Percentiles rank a stretch among this genome's conserved stretches.
These are phyloP conservation scores for Drosophila dunni DNA, from an alignment of 1,140 invertebrate species.

Conservation along the genomic window DNA sequence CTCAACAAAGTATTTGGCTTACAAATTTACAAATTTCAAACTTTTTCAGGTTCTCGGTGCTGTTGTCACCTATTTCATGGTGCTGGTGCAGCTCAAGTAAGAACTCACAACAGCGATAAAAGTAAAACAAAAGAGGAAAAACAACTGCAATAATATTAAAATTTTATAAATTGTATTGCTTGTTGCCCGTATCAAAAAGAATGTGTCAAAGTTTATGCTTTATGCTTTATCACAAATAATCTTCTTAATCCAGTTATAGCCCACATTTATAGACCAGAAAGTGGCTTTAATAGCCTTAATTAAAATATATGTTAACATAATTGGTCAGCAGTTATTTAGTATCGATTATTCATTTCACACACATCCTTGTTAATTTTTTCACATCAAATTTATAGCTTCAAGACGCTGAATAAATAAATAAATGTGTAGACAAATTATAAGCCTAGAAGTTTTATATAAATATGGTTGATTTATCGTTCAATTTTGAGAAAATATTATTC, in stretches of 20 bases:
- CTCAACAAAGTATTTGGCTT: background rate
- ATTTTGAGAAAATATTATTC: too few species aligned
- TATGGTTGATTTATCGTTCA: background rate
- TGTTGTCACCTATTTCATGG: slow-evolving; percentile 95
- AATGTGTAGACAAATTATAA: slow-evolving; percentile 55
- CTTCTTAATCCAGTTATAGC: slow-evolving; percentile 14
- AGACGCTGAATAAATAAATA: slow-evolving; percentile 52
- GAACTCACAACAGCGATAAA: slow-evolving; percentile 6
- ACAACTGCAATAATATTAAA: slow-evolving; percentile 28
- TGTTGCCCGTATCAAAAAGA: slow-evolving; percentile 31
- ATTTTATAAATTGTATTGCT: slow-evolving; percentile 43
- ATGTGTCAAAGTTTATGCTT: slow-evolving; percentile 45
- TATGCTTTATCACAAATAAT: slow-evolving; percentile 28
- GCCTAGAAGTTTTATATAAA: background rate
- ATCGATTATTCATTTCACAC: slow-evolving; percentile 1
- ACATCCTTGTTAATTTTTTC: slow-evolving; percentile 2
- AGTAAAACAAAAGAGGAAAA: background rate
- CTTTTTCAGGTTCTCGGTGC: slow-evolving; percentile 91
- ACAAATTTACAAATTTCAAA: slow-evolving; percentile 29
- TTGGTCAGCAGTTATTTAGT: slow-evolving; percentile 1
- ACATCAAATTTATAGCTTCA: slow-evolving; percentile 57
- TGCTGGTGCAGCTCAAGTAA: slow-evolving; percentile 94
- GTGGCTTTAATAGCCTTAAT: slow-evolving; percentile 32
- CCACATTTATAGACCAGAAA: slow-evolving; percentile 3
- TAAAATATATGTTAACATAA: background rate